These are phyloP conservation scores for Bergia sp. DNA, from an alignment of 92 coral and sea anemone species.

Conservation along the genomic window DNA sequence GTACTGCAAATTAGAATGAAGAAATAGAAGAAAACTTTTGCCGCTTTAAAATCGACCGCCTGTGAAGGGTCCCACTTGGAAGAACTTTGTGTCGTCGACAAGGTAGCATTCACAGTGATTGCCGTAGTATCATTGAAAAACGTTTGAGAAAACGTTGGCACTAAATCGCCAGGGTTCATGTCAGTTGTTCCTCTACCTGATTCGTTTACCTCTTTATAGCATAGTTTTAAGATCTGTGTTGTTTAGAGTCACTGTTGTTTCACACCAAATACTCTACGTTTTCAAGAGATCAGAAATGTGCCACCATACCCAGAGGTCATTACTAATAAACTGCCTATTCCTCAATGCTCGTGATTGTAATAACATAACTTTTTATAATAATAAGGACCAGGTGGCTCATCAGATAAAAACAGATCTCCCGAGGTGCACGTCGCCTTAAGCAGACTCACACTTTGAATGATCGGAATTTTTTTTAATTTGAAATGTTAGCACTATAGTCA, in stretches of 20 bases:
- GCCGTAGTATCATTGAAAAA: neutral
- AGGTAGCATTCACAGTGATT: neutral
- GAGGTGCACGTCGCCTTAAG: neutral
- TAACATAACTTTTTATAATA: neutral
- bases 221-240: neutral
- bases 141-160: neutral
- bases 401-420: neutral
- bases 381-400: neutral
- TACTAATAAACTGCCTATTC: neutral
- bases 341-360: neutral
- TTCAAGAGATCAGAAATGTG: neutral
- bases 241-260: too few relatives aligned
- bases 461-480: too few relatives aligned
- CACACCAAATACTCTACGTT: neutral
- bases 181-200: neutral
- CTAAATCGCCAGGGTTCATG: neutral
- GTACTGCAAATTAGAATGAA: constrained; percentile 69
- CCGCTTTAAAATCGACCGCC: constrained; percentile 51
- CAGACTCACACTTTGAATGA: neutral
- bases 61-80: neutral
- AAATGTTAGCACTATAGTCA: neutral
- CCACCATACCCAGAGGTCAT: neutral
- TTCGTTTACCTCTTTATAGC: neutral
- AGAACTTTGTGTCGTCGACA: neutral
- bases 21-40: constrained; percentile 70